phyloP scores from a whole-genome alignment of 2,113 vertebrate species.

The Bufo bufo region DNA sequence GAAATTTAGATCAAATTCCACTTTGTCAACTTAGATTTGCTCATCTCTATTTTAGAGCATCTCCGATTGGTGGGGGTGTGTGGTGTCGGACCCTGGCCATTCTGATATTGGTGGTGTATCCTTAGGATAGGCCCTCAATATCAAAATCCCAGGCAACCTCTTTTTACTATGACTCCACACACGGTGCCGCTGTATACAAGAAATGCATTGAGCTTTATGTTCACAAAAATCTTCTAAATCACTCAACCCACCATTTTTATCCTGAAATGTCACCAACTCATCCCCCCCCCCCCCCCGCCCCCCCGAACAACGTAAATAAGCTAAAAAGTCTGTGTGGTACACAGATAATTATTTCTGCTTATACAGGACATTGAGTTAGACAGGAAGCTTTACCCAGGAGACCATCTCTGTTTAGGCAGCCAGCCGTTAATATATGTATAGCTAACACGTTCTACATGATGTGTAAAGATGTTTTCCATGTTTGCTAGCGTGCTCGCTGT shows the following conservation, averaged over 20 bases:
- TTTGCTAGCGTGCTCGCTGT: conserved; percentile 70
- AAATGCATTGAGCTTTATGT: conserved; percentile 18
- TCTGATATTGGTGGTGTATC: too few relatives aligned
- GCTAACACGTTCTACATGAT: conserved; percentile 51
- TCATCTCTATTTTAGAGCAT: too few relatives aligned
- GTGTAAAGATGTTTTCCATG: conserved; percentile 63
- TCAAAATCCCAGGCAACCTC: too few relatives aligned
- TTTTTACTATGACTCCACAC: too few relatives aligned
- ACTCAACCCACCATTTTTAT: conserved; percentile 31
- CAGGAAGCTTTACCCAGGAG: conserved; percentile 50
- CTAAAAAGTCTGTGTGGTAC: conserved; percentile 43
- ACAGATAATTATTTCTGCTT: conserved; percentile 48
- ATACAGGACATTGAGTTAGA: conserved; percentile 52
- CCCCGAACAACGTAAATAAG: conserved; percentile 37
- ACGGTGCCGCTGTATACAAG: neutral
- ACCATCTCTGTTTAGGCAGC: conserved; percentile 10
- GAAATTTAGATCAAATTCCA: too few relatives aligned
- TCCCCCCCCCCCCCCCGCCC: neutral
- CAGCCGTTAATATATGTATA: conserved; percentile 40
- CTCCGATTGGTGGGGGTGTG: too few relatives aligned
- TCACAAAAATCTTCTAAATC: conserved; percentile 2
- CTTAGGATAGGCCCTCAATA: too few relatives aligned
- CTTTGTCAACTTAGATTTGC: too few relatives aligned
- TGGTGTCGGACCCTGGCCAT: too few relatives aligned
- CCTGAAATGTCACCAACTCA: conserved; percentile 11